Conservation (phyloP, 2,113 vertebrate species). For the Madoqua kirkii region DNA sequence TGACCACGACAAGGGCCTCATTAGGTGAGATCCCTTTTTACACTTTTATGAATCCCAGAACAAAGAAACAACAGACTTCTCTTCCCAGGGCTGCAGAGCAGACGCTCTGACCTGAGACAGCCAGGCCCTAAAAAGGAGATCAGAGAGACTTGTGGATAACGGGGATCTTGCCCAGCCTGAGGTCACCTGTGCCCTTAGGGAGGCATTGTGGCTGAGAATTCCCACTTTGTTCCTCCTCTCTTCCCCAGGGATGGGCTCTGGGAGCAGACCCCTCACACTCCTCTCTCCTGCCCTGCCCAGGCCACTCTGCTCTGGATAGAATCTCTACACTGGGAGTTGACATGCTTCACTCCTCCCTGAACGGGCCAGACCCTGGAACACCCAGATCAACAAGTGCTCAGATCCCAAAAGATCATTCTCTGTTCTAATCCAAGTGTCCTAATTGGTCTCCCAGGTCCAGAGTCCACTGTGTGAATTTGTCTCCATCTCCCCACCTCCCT, state of each 20-base stretch:
- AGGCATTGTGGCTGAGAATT: not conserved
- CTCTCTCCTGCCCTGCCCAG: not conserved
- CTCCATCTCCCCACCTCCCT: not conserved
- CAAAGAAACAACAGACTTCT: not conserved
- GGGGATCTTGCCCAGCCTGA: not conserved
- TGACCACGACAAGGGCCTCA: not conserved
- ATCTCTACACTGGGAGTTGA: not conserved
- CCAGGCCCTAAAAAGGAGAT: not conserved
- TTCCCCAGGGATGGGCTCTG: not conserved
- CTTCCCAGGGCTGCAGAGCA: not conserved
- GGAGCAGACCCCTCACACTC: not conserved
- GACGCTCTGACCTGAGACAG: not conserved
- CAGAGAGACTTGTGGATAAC: not conserved
- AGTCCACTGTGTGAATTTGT: not conserved
- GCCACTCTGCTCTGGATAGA: not conserved
- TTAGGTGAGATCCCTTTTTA: not conserved
- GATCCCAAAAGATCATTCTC: constrained; percentile 40
- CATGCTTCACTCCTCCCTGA: not conserved
- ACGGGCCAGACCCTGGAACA: not conserved
- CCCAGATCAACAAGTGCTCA: not conserved
- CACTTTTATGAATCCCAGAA: not conserved
- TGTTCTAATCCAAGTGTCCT: constrained; percentile 8
- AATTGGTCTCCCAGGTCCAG: constrained; percentile 37
- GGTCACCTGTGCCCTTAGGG: not conserved
- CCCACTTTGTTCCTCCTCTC: not conserved